Base-by-base conservation (phyloP, 2,113 vertebrate genomes). In the Pelodiscus sinensis region DNA sequence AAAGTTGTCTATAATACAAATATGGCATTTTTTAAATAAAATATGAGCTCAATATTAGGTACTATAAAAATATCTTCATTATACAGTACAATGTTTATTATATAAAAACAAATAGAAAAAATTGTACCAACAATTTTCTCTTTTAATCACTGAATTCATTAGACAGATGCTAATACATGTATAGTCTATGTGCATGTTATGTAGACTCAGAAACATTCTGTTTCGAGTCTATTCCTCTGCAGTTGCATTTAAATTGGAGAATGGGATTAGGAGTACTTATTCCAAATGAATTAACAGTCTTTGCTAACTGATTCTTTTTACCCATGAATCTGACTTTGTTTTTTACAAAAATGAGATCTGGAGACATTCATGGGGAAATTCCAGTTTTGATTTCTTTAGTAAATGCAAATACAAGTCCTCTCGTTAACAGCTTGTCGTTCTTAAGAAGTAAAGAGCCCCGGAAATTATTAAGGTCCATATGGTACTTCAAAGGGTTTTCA, bases 401-500 rank as follows among this genome's bases (percentile, higher is more conserved):
- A 82, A 89, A 78, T 11, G 82, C 82, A 84, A 84, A 91, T 6
- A n/a, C 50, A 92, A 62, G 51, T 50, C 90, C 83, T 56, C 82
- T 79, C 38, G 75, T n/a, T 95, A 97, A 89, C 88, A 94, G 96
- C 93, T 96, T 65, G 86, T 93, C 95, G 85, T 55, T 80, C 79
- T 79, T 25, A 51, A 85, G 92, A 91, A 92, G 65, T 54, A 91
- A 62, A 86, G 95, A 93, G 84, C 87, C 22, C 86, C 13, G 89
- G 91, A 87, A 96, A 93, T 96, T 90, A 82, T 83, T 83, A 9
- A 38, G 57, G 94, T 27, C 94, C 96, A 96, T 97, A 96, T 96
- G 97, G 85, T 95, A 12, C 93, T 62, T 91, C 60, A 94, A 96
- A 84, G 87, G 84, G 50, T 78, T 96, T 97, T 91, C n/a, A 78